phyloP scores from a whole-genome alignment of 2,888 invertebrate species.

The Chrysina gloriosa region DNA sequence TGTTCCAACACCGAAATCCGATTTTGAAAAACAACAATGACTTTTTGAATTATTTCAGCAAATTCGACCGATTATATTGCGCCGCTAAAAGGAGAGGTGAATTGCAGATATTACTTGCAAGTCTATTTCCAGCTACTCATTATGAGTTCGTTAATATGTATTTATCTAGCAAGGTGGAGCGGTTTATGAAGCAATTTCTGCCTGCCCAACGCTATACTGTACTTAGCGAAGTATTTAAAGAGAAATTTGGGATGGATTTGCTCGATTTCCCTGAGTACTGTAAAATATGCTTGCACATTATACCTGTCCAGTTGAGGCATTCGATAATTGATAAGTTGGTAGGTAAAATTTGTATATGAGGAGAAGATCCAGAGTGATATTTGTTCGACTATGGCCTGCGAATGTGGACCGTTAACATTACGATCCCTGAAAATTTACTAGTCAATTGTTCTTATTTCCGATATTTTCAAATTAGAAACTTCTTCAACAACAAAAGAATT shows the following conservation, averaged over 20 bases:
- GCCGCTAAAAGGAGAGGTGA: not conserved
- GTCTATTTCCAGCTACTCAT: not conserved
- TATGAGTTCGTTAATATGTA: not conserved
- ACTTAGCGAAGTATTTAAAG: slow-evolving; percentile 7
- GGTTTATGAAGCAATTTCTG: not conserved
- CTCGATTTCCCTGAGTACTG: slow-evolving; percentile 6
- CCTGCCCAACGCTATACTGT: slow-evolving; percentile 1
- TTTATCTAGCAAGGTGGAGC: not conserved
- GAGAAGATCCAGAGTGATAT: not conserved
- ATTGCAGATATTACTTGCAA: slow-evolving; percentile 4
- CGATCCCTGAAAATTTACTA: too few species aligned
- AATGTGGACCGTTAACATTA: too few species aligned
- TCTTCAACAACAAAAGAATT: too few species aligned
- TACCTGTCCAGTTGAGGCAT: slow-evolving; percentile 8
- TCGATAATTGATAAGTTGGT: slow-evolving; percentile 17
- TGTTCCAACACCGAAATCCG: slow-evolving; percentile 16
- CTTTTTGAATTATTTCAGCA: not conserved
- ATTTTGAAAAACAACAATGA: not conserved
- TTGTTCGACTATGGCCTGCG: not conserved
- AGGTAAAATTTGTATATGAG: not conserved
- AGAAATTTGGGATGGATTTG: slow-evolving; percentile 17
- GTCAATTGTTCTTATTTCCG: too few species aligned
- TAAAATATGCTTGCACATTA: not conserved
- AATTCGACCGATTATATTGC: not conserved
- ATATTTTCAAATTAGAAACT: too few species aligned